A percentile compares a stretch with the other conserved stretches of the same genome.
These are phyloP conservation scores for Theristicus caerulescens DNA, from an alignment of 2,113 vertebrate species.

Conservation along the genomic window DNA sequence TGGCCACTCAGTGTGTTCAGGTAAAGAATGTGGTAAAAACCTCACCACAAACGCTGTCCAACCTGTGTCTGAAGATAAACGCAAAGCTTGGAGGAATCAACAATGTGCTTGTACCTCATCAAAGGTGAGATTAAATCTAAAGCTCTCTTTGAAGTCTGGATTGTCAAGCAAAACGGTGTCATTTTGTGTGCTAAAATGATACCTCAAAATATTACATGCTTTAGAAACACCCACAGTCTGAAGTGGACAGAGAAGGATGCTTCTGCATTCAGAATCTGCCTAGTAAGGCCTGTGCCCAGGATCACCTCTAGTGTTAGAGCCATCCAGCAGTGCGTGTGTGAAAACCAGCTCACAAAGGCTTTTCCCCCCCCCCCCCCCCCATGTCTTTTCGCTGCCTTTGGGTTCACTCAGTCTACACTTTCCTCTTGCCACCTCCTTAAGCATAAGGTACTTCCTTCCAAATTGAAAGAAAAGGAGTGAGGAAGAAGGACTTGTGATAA, in stretches of 20 bases:
- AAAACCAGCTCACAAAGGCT: background rate
- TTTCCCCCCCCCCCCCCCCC: no score
- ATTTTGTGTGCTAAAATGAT: background rate
- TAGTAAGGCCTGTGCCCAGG: background rate
- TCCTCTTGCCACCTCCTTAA: background rate
- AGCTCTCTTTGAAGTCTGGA: background rate
- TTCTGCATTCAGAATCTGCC: background rate
- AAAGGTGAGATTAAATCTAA: conserved; percentile 81
- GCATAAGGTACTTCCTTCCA: background rate
- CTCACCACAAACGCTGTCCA: conserved; percentile 96
- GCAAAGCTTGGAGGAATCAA: conserved; percentile 98
- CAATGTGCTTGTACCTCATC: conserved; percentile 97
- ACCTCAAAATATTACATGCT: background rate
- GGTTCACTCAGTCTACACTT: background rate
- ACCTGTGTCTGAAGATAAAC: conserved; percentile 98
- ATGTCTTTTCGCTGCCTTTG: background rate
- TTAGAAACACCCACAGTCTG: background rate
- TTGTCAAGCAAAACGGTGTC: background rate
- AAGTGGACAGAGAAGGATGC: background rate
- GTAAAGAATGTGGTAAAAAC: conserved; percentile 99
- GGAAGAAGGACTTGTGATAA: background rate
- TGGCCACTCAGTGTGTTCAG: conserved; percentile 98
- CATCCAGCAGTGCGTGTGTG: background rate
- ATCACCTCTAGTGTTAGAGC: background rate
- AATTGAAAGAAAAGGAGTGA: background rate